Evolutionary conservation across 2,888 invertebrate species (phyloP), one percentile per base, ranked within the genome.

Genomic region (Mantis religiosa): DNA sequence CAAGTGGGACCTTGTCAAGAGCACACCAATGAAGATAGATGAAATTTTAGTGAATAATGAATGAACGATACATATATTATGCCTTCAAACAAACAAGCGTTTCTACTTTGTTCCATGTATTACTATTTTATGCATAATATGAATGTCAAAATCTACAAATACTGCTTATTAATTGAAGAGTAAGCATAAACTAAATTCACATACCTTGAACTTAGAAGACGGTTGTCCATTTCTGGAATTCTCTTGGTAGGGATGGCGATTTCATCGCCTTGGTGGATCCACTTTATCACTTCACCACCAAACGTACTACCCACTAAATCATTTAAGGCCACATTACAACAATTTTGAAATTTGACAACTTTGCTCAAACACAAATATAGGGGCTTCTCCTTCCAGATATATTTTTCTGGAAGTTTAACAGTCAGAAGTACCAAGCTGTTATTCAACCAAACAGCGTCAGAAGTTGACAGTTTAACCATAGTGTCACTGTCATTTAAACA

Each of bases 181-280:
- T 28, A n/a, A 47, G 7, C n/a, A 85, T 34, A 54, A 27, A 20
- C 85, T 47, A n/a, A 47, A 28, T 28, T 34, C 27, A 71, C 27
- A 7, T 85, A 27, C 47, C 47, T 6, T 85, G 27, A 47, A 30
- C 47, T 85, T 20, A 28, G 27, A 54, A n/a, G n/a, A n/a, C 7
- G 28, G 12, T 6, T 28, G 71, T 54, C 54, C 12, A 47, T 82
- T 28, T 15, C 47, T 47, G 14, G 14, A n/a, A 34, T 87, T 82
- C 7, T 14, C 12, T 14, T 83, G 86, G 87, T 90, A 88, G 85
- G 82, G 82, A 91, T 90, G 71, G 85, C 88, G 30, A 90, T 91
- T 47, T 89, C 87, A 84, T 89, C 90, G 89, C 91, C 91, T 89
- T 91, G 91, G 83, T 91, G 91, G 85, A 91, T 87, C 91, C 91